Percentiles rank a stretch among this genome's conserved stretches.
Evolutionary conservation across 2,888 invertebrate species (phyloP).

Genomic region (Phragmatobia fuliginosa): DNA sequence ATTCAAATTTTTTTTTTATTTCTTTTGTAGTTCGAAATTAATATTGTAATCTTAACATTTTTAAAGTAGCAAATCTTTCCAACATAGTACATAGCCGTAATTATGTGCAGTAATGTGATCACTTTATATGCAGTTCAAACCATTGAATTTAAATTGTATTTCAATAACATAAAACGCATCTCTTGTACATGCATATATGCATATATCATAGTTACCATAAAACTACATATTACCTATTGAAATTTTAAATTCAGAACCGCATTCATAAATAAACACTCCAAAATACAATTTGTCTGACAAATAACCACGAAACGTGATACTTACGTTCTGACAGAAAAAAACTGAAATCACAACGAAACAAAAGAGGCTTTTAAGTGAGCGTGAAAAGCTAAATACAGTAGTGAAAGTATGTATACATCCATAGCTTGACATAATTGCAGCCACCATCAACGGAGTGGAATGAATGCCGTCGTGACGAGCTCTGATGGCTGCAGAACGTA

Average conservation of each 20-base stretch:
- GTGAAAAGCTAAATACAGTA: slow-evolving; percentile 54
- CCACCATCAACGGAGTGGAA: slow-evolving; percentile 71
- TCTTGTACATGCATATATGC: background rate
- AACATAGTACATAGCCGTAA: background rate
- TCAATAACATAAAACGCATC: slow-evolving; percentile 21
- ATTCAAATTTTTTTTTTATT: too few species aligned
- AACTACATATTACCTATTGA: too few species aligned
- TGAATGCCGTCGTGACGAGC: slow-evolving; percentile 77
- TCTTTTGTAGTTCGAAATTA: too few species aligned
- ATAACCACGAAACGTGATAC: slow-evolving; percentile 35
- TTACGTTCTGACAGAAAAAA: slow-evolving; percentile 28
- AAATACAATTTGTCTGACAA: slow-evolving; percentile 45
- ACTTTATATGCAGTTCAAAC: background rate
- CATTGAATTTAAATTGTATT: background rate
- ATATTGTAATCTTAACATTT: background rate
- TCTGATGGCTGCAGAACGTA: slow-evolving; percentile 67
- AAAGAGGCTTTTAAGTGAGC: slow-evolving; percentile 42
- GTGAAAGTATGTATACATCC: slow-evolving; percentile 54
- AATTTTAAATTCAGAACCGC: slow-evolving; percentile 2
- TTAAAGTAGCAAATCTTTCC: background rate
- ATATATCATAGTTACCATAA: too few species aligned
- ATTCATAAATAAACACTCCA: slow-evolving; percentile 37
- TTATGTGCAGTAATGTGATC: background rate
- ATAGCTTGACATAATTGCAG: slow-evolving; percentile 72
- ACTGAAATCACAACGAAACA: slow-evolving; percentile 44